Conservation (phyloP, 2,888 invertebrate genomes). For the Colostygia pectinataria region DNA sequence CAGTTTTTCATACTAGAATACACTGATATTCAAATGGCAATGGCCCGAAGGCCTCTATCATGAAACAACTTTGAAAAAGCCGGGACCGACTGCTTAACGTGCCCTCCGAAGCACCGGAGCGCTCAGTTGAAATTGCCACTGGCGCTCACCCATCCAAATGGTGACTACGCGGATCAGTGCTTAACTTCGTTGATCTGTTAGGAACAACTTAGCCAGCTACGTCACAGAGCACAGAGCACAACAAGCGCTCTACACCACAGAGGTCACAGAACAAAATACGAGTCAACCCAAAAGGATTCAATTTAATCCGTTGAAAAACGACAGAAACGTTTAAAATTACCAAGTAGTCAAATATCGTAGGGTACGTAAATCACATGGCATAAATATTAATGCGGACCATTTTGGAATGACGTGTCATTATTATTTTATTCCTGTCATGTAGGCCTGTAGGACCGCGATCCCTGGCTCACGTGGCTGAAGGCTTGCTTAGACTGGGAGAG, state of each 20-base stretch:
- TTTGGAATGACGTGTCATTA: slow-evolving; percentile 49
- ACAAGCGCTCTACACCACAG: background rate
- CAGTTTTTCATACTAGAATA: no score
- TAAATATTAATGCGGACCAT: slow-evolving; percentile 50
- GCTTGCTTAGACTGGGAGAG: slow-evolving; percentile 4
- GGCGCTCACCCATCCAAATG: no score
- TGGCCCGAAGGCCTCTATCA: no score
- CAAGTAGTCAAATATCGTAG: slow-evolving; percentile 40
- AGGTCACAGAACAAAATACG: background rate
- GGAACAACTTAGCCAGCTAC: no score
- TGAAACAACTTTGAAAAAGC: no score
- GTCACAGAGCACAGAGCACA: no score
- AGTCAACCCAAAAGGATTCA: slow-evolving; percentile 9
- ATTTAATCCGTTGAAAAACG: slow-evolving; percentile 22
- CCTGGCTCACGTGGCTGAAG: slow-evolving; percentile 15
- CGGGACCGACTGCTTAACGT: no score
- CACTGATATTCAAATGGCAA: no score
- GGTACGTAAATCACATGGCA: slow-evolving; percentile 41
- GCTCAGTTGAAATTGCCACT: no score
- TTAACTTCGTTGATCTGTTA: no score
- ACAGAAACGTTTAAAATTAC: slow-evolving; percentile 20
- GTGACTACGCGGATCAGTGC: no score
- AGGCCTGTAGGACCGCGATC: slow-evolving; percentile 35
- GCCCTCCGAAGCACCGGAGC: no score
- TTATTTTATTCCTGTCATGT: slow-evolving; percentile 48